Conservation (phyloP, 1,140 invertebrate species). For the Atopsyche davidsoni region DNA sequence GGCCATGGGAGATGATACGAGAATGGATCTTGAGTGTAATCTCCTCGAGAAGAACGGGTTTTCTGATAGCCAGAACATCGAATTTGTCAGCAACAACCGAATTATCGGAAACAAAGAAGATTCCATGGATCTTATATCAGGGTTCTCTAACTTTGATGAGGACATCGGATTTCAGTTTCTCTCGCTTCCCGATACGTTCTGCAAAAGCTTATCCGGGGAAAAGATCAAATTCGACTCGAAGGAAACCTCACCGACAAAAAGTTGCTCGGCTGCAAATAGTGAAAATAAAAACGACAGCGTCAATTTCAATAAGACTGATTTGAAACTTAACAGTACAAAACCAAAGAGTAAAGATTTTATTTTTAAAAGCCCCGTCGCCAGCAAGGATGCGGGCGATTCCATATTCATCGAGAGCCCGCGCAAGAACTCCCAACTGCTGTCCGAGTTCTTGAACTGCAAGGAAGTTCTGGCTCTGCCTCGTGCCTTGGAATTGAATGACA, state of each 20-base stretch:
- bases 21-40: background rate
- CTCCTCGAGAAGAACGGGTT: too few species aligned
- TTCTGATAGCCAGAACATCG: too few species aligned
- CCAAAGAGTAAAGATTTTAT: background rate
- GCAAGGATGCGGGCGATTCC: too few species aligned
- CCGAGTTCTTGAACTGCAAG: too few species aligned
- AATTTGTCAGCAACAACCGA: too few species aligned
- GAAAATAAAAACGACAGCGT: background rate
- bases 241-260: constrained; percentile 16
- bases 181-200: constrained; percentile 4
- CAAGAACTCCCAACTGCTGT: too few species aligned
- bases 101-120: constrained; percentile 4
- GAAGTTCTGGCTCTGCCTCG: too few species aligned
- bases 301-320: constrained; percentile 1
- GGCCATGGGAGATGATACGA: constrained; percentile 1
- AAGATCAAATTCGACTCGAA: constrained; percentile 8
- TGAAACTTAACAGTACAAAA: background rate
- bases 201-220: background rate
- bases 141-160: constrained; percentile 14
- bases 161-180: constrained; percentile 20
- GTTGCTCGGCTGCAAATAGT: constrained; percentile 1
- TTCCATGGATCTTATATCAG: constrained; percentile 7
- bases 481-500: too few species aligned
- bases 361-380: too few species aligned
- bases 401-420: too few species aligned